Percentiles rank a stretch among this genome's conserved stretches.
Evolutionary conservation across 2,888 invertebrate genomes (phyloP).

Genomic region (Eilema sororculum): DNA sequence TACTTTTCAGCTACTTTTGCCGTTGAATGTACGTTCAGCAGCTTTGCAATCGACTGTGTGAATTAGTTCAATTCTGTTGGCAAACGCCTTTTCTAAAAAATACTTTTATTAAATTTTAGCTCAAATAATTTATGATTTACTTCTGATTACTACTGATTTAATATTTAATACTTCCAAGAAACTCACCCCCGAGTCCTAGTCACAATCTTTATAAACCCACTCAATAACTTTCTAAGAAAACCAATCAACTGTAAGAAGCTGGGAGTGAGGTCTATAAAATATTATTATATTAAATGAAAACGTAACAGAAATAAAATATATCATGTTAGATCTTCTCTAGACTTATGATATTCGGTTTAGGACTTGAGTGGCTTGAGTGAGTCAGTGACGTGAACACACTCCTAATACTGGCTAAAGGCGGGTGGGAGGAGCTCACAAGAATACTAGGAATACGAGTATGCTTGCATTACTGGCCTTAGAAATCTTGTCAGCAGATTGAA

Average conservation of each 20-base stretch:
- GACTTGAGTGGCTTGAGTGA: not conserved
- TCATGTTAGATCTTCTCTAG: not conserved
- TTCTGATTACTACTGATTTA: too few relatives aligned
- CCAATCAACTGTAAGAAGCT: not conserved
- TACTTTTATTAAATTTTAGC: not conserved
- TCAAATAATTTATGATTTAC: not conserved
- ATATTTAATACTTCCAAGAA: not conserved
- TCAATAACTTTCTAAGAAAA: constrained; percentile 2
- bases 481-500: too few relatives aligned
- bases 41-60: not conserved
- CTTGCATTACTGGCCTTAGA: too few relatives aligned
- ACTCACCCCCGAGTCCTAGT: not conserved
- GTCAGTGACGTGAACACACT: not conserved
- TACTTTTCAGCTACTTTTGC: not conserved
- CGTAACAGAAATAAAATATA: not conserved
- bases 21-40: not conserved
- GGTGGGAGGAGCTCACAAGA: not conserved
- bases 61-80: not conserved
- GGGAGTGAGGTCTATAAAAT: constrained; percentile 1
- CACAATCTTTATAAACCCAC: not conserved
- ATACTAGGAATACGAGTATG: not conserved
- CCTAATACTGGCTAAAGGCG: not conserved
- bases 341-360: not conserved
- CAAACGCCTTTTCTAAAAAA: not conserved
- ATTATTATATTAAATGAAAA: not conserved